phyloP scores from a whole-genome alignment of 2,888 invertebrate genomes.

The Monoplex corrugatus region DNA sequence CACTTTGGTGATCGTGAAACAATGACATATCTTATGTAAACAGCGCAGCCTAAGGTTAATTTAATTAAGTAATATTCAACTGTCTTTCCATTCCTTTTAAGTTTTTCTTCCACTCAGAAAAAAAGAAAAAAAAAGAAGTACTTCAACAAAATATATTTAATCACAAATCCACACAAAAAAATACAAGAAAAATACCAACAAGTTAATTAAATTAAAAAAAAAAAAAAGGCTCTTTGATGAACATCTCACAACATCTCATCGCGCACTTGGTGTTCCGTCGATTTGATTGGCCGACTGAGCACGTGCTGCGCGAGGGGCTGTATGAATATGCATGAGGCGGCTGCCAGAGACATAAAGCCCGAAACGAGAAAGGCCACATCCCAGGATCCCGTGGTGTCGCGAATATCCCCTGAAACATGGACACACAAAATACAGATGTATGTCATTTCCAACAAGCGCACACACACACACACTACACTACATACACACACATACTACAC shows the following conservation, averaged over 20 bases:
- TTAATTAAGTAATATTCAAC: too few species aligned
- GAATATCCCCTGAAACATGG: slow-evolving; percentile 50
- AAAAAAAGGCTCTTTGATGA: too few species aligned
- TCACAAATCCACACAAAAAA: too few species aligned
- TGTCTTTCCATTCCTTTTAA: too few species aligned
- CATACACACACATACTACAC: background rate
- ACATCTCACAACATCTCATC: slow-evolving; percentile 25
- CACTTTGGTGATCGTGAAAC: too few species aligned
- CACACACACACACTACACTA: background rate
- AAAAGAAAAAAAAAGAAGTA: too few species aligned
- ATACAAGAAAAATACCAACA: too few species aligned
- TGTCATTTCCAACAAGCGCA: background rate
- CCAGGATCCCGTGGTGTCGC: slow-evolving; percentile 54
- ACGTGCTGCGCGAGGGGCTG: slow-evolving; percentile 47
- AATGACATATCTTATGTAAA: too few species aligned
- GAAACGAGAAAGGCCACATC: slow-evolving; percentile 54
- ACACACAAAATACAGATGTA: background rate
- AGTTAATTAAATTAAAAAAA: too few species aligned
- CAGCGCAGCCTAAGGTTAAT: too few species aligned
- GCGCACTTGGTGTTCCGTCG: background rate
- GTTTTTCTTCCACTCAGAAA: too few species aligned
- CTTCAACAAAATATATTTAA: too few species aligned
- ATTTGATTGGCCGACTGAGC: background rate
- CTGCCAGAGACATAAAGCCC: slow-evolving; percentile 52
- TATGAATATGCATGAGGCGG: slow-evolving; percentile 45